phyloP scores from a whole-genome alignment of 2,888 invertebrate genomes.

The Macrosoma leucophasiata region DNA sequence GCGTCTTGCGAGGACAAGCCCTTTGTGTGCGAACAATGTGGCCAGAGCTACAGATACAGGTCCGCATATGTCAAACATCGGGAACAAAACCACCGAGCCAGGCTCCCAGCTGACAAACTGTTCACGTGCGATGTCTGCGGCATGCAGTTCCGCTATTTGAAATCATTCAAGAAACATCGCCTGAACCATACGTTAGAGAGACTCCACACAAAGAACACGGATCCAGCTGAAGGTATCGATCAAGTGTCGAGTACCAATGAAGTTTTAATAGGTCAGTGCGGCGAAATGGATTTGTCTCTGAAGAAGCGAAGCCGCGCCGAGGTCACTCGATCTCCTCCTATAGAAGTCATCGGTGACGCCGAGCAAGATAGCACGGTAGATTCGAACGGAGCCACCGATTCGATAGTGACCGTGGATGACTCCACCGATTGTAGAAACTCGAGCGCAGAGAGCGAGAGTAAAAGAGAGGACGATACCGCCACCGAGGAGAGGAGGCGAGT shows the following conservation, averaged over 20 bases:
- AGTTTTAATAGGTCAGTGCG: slow-evolving; percentile 70
- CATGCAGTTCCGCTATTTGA: slow-evolving; percentile 93
- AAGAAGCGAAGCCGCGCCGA: slow-evolving; percentile 59
- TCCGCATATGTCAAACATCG: slow-evolving; percentile 85
- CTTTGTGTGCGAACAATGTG: slow-evolving; percentile 93
- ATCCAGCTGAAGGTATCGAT: slow-evolving; percentile 73
- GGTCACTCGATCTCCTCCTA: slow-evolving; percentile 61
- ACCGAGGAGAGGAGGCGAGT: slow-evolving; percentile 47
- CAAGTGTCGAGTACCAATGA: slow-evolving; percentile 85
- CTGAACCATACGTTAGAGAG: slow-evolving; percentile 90
- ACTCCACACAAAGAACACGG: slow-evolving; percentile 81
- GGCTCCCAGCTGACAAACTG: slow-evolving; percentile 90
- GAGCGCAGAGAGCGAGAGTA: slow-evolving; percentile 56
- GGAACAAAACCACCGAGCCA: slow-evolving; percentile 91
- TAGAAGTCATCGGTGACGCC: slow-evolving; percentile 67
- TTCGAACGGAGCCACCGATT: slow-evolving; percentile 75
- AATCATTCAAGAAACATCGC: slow-evolving; percentile 92
- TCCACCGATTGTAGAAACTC: slow-evolving; percentile 64
- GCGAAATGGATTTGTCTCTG: slow-evolving; percentile 77
- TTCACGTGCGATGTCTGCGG: slow-evolving; percentile 95
- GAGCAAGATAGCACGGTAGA: slow-evolving; percentile 86
- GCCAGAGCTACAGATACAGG: slow-evolving; percentile 91
- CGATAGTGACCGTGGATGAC: slow-evolving; percentile 63
- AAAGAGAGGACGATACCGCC: slow-evolving; percentile 46
- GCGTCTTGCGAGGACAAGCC: slow-evolving; percentile 86